phyloP scores from a whole-genome alignment of 2,113 vertebrate genomes.

The Ailurus styani region DNA sequence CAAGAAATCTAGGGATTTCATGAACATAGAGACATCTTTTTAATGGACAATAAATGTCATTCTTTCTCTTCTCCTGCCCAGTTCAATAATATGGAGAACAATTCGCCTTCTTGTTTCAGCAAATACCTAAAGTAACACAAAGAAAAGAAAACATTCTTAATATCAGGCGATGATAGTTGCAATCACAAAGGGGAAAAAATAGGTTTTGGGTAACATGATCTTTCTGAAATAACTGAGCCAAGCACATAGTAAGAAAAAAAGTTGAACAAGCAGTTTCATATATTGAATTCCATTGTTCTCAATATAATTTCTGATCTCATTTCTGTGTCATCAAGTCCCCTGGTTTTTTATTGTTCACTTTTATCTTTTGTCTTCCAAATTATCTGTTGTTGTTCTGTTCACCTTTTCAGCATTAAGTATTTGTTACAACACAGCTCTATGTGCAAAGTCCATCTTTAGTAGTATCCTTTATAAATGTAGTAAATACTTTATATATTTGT shows the following conservation, averaged over 20 bases:
- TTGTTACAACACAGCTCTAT: background rate
- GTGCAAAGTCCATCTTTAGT: background rate
- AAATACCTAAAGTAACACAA: background rate
- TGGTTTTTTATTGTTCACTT: background rate
- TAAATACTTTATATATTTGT: background rate
- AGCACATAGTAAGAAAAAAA: background rate
- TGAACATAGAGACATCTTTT: background rate
- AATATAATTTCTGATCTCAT: background rate
- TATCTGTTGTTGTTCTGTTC: background rate
- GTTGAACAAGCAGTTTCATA: background rate
- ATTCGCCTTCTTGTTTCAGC: background rate
- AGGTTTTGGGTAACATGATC: background rate
- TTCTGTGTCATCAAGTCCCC: background rate
- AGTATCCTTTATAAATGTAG: background rate
- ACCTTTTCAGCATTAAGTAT: background rate
- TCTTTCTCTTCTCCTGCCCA: background rate
- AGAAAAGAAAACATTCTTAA: background rate
- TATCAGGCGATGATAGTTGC: background rate
- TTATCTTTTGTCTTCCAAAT: background rate
- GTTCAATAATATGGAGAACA: background rate
- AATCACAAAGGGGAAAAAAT: background rate
- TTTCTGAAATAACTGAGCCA: background rate
- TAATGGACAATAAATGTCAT: background rate
- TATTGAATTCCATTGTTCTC: background rate
- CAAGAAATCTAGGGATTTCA: background rate